Conservation (phyloP, 1,140 invertebrate species). For the Whitmania pigra region DNA sequence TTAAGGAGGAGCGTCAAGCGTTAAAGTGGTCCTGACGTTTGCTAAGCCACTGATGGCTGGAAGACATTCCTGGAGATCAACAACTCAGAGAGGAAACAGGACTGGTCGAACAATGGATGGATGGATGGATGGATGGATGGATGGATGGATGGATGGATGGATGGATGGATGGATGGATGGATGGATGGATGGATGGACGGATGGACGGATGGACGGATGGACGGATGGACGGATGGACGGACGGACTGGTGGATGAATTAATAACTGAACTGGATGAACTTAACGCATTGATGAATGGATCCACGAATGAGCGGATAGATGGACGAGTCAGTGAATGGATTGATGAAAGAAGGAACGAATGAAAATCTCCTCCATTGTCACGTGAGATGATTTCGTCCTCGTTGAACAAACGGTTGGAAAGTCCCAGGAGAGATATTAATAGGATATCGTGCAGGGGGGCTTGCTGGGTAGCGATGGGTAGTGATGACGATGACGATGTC, state of each 20-base stretch:
- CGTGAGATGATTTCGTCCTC: too few relatives aligned
- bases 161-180: neutral
- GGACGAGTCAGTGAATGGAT: too few relatives aligned
- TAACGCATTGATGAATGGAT: neutral
- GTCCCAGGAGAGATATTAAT: too few relatives aligned
- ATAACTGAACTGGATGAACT: neutral
- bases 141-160: neutral
- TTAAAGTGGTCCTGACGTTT: neutral
- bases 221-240: neutral
- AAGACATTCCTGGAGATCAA: conserved; percentile 1
- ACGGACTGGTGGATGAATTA: neutral
- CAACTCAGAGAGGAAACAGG: neutral
- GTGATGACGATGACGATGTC: conserved; percentile 13
- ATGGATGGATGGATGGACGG: neutral
- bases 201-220: neutral
- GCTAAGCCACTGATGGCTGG: neutral
- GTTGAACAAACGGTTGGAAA: too few relatives aligned
- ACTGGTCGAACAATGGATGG: too few relatives aligned
- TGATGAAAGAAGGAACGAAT: too few relatives aligned
- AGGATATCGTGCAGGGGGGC: too few relatives aligned
- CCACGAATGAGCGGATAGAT: too few relatives aligned
- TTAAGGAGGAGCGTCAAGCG: neutral
- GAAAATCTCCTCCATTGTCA: too few relatives aligned
- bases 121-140: neutral
- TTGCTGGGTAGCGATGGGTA: too few relatives aligned